Conservation (phyloP, 2,113 vertebrate species). For the Bolborhynchus lineola region DNA sequence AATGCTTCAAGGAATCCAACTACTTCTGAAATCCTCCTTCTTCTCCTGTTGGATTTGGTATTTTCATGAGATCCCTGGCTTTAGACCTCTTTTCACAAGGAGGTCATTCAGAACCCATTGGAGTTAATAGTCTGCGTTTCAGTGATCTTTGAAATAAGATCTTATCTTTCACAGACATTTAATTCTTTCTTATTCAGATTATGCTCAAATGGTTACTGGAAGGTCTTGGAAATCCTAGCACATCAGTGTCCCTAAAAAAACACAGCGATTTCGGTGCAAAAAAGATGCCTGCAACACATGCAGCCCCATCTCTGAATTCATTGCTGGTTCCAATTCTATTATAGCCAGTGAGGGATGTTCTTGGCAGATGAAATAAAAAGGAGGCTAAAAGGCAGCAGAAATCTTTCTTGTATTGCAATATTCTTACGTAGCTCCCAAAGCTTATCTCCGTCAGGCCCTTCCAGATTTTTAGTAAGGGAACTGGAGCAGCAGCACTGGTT, state of each 20-base stretch:
- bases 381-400: background rate
- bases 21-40: background rate
- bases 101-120: background rate
- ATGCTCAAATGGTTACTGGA: background rate
- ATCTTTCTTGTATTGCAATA: background rate
- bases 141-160: background rate
- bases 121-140: background rate
- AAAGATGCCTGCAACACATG: background rate
- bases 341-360: background rate
- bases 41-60: background rate
- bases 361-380: background rate
- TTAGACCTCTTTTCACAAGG: background rate
- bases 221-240: background rate
- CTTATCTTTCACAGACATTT: background rate
- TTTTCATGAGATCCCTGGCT: background rate
- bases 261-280: background rate
- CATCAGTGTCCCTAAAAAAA: background rate
- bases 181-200: slow-evolving; percentile 40
- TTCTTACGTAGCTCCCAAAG: background rate
- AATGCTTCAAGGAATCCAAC: background rate
- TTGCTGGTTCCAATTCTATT: background rate
- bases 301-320: background rate
- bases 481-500: background rate
- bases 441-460: background rate
- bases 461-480: background rate